These are phyloP conservation scores for Pachydiplax longipennis DNA, from an alignment of 2,888 invertebrate species.

Conservation along the genomic window DNA sequence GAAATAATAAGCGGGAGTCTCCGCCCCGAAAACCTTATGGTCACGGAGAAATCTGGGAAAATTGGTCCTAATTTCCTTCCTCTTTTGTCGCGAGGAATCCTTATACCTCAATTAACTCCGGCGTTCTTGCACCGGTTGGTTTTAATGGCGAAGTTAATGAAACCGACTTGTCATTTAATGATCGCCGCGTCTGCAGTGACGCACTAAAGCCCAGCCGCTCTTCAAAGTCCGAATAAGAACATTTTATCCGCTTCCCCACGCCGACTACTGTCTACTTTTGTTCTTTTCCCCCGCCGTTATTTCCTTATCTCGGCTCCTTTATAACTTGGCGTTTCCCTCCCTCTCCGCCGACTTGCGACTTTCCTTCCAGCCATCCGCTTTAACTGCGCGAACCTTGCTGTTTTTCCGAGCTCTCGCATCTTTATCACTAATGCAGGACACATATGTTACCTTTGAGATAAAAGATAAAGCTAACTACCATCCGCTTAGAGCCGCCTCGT, in stretches of 20 bases:
- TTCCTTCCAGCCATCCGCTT: neutral
- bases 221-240: neutral
- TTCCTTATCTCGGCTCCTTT: neutral
- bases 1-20: neutral
- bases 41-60: neutral
- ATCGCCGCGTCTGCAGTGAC: neutral
- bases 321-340: neutral
- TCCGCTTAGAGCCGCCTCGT: neutral
- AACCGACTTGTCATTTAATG: neutral
- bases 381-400: neutral
- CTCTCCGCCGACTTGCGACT: neutral
- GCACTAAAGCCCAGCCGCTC: neutral
- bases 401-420: neutral
- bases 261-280: neutral
- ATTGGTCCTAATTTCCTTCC: neutral
- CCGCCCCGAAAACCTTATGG: neutral
- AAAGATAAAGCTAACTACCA: neutral
- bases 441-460: neutral
- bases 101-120: neutral
- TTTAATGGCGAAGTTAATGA: neutral
- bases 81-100: neutral
- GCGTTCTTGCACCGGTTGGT: neutral
- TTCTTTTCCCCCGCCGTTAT: neutral
- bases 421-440: neutral
- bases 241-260: neutral